phyloP scores from a whole-genome alignment of 2,797 vertebrate species.

The Periophthalmus magnuspinnatus region DNA sequence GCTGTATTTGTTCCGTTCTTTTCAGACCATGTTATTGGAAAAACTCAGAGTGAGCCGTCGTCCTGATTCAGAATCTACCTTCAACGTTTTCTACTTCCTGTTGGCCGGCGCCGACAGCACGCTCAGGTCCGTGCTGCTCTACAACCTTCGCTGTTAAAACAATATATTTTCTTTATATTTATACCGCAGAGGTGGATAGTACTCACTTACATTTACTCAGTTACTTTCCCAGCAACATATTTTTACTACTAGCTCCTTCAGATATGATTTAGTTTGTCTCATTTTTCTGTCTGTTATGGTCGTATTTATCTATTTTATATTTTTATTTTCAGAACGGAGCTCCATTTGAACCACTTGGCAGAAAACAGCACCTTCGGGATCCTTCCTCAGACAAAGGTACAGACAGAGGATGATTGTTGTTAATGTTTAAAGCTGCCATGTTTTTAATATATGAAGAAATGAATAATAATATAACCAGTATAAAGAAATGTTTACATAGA shows the following conservation, averaged over 20 bases:
- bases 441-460: too few relatives aligned
- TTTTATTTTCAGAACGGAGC: constrained; percentile 84
- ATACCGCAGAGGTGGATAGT: too few relatives aligned
- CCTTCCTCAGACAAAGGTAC: constrained; percentile 86
- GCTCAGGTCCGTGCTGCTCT: constrained; percentile 78
- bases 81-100: constrained; percentile 95
- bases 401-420: neutral
- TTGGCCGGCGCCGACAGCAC: constrained; percentile 88
- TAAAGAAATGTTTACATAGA: too few relatives aligned
- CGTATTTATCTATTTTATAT: neutral
- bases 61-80: constrained; percentile 85
- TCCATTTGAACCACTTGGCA: constrained; percentile 94
- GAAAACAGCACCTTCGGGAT: constrained; percentile 93
- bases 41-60: constrained; percentile 88
- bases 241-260: too few relatives aligned
- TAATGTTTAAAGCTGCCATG: too few relatives aligned
- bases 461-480: too few relatives aligned
- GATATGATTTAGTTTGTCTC: too few relatives aligned
- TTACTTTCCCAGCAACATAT: too few relatives aligned
- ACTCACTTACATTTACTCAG: too few relatives aligned
- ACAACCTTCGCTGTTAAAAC: neutral
- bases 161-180: too few relatives aligned
- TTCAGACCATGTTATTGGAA: constrained; percentile 95
- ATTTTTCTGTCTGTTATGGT: neutral
- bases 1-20: neutral